phyloP scores from a whole-genome alignment of 2,113 vertebrate genomes.

The Gila orcuttii region DNA sequence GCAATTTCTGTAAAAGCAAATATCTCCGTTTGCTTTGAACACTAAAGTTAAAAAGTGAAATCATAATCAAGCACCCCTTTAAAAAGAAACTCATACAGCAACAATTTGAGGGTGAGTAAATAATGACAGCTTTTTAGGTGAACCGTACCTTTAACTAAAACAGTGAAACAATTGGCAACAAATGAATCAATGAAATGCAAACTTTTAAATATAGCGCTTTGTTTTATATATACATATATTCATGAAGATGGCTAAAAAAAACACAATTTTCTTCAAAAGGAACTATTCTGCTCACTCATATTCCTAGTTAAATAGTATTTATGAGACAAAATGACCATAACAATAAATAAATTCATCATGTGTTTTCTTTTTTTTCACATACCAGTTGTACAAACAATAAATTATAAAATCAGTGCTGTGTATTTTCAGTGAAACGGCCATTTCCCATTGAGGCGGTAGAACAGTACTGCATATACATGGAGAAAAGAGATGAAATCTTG shows the following conservation, averaged over 20 bases:
- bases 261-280: slow-evolving; percentile 73
- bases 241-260: slow-evolving; percentile 70
- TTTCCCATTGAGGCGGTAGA: slow-evolving; percentile 63
- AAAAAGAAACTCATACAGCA: too few relatives aligned
- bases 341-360: slow-evolving; percentile 97
- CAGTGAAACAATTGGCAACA: background rate
- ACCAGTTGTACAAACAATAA: slow-evolving; percentile 98
- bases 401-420: slow-evolving; percentile 99
- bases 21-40: too few relatives aligned
- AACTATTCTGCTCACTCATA: slow-evolving; percentile 78
- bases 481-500: slow-evolving; percentile 18
- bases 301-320: slow-evolving; percentile 91
- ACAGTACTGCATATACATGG: slow-evolving; percentile 55
- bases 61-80: too few relatives aligned
- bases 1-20: too few relatives aligned
- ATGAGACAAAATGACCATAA: slow-evolving; percentile 90
- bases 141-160: too few relatives aligned
- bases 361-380: slow-evolving; percentile 88
- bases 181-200: slow-evolving; percentile 40
- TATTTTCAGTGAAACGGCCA: slow-evolving; percentile 69
- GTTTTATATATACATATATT: slow-evolving; percentile 80
- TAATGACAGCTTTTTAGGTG: too few relatives aligned
- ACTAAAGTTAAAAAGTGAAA: too few relatives aligned
- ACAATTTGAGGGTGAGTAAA: too few relatives aligned
- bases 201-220: slow-evolving; percentile 74